Conservation (phyloP, 2,113 vertebrate genomes). For the Trogon surrucura region DNA sequence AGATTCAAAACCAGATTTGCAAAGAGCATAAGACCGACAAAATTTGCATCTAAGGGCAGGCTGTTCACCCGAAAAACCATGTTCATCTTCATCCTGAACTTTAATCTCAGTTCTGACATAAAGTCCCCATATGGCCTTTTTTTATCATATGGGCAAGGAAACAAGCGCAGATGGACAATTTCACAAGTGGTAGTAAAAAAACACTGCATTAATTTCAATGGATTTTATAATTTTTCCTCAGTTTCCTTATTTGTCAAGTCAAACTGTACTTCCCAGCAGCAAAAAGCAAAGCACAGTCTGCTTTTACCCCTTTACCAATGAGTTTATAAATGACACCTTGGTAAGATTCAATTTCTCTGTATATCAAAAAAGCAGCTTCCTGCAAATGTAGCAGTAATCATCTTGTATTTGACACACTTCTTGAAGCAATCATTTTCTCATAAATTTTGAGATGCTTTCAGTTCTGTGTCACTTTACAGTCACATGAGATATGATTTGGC, state of each 20-base stretch:
- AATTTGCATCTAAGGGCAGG: background rate
- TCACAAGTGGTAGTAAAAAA: background rate
- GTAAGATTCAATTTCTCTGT: background rate
- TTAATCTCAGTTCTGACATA: background rate
- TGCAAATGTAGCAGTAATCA: background rate
- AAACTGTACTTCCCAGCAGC: background rate
- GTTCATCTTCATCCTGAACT: background rate
- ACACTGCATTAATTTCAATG: background rate
- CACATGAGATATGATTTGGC: background rate
- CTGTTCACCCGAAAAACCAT: background rate
- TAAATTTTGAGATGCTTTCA: background rate
- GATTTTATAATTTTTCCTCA: background rate
- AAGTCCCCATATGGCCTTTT: background rate
- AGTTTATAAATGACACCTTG: background rate
- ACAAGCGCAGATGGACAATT: background rate
- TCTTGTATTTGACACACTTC: background rate
- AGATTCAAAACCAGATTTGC: background rate
- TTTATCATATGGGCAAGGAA: background rate
- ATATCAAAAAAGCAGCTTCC: background rate
- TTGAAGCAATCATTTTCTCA: background rate
- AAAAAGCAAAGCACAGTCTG: background rate
- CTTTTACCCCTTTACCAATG: background rate
- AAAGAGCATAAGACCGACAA: background rate
- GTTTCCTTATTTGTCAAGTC: background rate
- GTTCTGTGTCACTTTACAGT: background rate